Base-by-base conservation (phyloP, 2,888 invertebrate genomes). In the Lycia hirtaria region DNA sequence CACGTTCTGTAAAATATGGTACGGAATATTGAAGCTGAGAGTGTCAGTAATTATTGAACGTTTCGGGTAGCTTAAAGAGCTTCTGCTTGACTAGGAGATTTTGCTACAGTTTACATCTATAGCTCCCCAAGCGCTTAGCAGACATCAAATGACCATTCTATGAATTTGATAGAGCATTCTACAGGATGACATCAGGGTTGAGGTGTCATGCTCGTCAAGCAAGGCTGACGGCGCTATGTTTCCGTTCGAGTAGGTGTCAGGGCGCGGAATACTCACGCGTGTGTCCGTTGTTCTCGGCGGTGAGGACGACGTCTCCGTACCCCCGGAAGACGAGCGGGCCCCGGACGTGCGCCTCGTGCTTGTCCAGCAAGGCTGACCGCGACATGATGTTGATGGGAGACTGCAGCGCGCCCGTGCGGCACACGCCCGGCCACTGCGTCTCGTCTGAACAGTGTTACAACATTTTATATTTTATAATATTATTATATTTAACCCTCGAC, bases 301-400 rank as follows among this genome's bases (percentile, higher is more conserved):
- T 64, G 20, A 85, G 69, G 0, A 60, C 63, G 6, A 90, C 88
- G 19, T 78, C 67, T 0, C 61, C 54, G 62, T 89, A 89, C 1
- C 89, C 88, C n/a, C 82, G 66, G 67, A 85, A 81, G 33, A 69
- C 67, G 12, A 92, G 77, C 0, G 87, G 88, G 0, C 88, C 89
- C 1, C 80, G 66, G 54, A 92, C 80, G 64, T 86, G 85, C 73
- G 85, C 65, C 71, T 83, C 70, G 85, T 87, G 68, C 69, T 75
- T 62, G 81, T 91, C 94, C 38, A 93, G 81, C 7, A 93, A 69
- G 0, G 94, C 92, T 1, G 93, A 84, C 5, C 93, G 86, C 5
- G 90, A 86, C 65, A 92, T 87, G 47, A 97, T 93, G 83, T 96
- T 93, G 67, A 97, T 96, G 0, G 97, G 97, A 0, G 97, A 97